phyloP scores from a whole-genome alignment of 2,797 vertebrate genomes.

The Cuculus canorus region DNA sequence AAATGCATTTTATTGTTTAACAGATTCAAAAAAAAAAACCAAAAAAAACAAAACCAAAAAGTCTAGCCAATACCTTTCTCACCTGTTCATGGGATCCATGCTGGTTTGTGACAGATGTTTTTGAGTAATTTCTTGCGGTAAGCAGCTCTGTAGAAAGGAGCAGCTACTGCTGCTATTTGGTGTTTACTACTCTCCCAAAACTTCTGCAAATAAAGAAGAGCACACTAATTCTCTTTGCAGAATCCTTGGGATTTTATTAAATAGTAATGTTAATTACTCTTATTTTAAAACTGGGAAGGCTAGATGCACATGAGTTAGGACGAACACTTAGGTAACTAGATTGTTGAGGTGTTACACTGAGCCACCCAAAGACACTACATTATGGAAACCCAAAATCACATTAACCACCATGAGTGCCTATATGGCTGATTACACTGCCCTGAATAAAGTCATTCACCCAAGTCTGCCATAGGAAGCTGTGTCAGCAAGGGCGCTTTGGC shows the following conservation, averaged over 20 bases:
- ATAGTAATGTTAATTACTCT: neutral
- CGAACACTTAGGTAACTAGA: neutral
- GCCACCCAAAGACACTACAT: neutral
- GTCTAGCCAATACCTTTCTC: neutral
- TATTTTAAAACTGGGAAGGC: neutral
- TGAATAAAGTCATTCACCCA: neutral
- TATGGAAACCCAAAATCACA: fast-evolving
- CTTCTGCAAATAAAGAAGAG: neutral
- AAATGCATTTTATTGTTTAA: neutral
- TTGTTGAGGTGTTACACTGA: neutral
- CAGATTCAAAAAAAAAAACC: neutral
- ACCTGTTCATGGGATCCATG: neutral
- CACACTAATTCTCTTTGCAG: neutral
- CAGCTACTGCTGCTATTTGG: neutral
- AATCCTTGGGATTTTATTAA: neutral
- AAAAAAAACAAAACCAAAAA: too few relatives aligned
- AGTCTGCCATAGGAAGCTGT: neutral
- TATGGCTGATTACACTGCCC: neutral
- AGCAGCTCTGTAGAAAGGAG: neutral
- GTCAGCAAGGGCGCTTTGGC: neutral
- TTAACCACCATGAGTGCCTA: neutral
- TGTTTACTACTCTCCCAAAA: neutral
- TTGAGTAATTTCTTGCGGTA: neutral
- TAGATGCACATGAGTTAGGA: neutral
- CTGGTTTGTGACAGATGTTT: neutral